Evolutionary conservation across 2,888 invertebrate genomes (phyloP).

Genomic region (Carpatolechia fugitivella): DNA sequence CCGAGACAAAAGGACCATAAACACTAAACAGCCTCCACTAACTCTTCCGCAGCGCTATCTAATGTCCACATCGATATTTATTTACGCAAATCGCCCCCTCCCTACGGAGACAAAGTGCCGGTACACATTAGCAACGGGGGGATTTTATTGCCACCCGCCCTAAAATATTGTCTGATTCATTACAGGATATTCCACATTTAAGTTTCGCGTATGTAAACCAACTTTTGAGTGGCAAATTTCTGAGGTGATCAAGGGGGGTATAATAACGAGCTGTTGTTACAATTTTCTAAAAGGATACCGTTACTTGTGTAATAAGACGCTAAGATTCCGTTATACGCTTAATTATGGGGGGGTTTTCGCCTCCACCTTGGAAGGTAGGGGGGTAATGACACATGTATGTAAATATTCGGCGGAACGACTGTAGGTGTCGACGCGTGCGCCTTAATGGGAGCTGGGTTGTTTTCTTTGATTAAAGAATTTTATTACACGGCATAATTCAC

Average conservation of each 20-base stretch:
- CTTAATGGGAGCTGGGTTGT: slow-evolving; percentile 74
- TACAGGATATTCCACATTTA: slow-evolving; percentile 78
- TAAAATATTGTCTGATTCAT: slow-evolving; percentile 80
- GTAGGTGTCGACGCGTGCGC: slow-evolving; percentile 74
- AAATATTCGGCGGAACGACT: slow-evolving; percentile 75
- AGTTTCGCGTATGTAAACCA: slow-evolving; percentile 64
- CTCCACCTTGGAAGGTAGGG: slow-evolving; percentile 27
- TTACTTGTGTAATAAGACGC: slow-evolving; percentile 79
- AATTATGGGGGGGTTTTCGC: slow-evolving; percentile 59
- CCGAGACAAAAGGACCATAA: slow-evolving; percentile 6
- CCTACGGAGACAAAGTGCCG: slow-evolving; percentile 71
- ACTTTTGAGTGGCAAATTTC: slow-evolving; percentile 58
- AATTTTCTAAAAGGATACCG: slow-evolving; percentile 79
- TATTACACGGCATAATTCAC: slow-evolving; percentile 77
- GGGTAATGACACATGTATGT: slow-evolving; percentile 78
- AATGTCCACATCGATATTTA: slow-evolving; percentile 69
- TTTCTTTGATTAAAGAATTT: slow-evolving; percentile 80
- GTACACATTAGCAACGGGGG: slow-evolving; percentile 74
- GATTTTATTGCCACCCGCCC: slow-evolving; percentile 75
- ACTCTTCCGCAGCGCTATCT: slow-evolving; percentile 28
- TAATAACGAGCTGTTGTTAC: slow-evolving; percentile 69
- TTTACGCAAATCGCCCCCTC: slow-evolving; percentile 65
- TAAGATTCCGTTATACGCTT: slow-evolving; percentile 79
- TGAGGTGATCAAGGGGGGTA: slow-evolving; percentile 63
- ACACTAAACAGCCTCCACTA: slow-evolving; percentile 1